Conservation (phyloP, 2,797 vertebrate species). For the Diplodus puntazzo region DNA sequence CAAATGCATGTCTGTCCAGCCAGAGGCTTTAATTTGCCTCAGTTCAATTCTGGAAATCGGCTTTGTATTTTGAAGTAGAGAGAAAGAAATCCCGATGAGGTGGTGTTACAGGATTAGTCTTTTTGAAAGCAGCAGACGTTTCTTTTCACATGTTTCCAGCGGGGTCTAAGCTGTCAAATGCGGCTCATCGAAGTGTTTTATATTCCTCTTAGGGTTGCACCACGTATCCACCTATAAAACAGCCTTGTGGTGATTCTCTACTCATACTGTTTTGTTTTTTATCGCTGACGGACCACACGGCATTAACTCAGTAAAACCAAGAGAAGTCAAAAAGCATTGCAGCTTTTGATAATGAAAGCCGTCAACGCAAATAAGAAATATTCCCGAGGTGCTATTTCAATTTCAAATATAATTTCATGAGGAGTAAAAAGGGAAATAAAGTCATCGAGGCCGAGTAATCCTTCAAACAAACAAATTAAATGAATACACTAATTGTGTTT, state of each 20-base stretch:
- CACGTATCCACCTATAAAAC: constrained; percentile 37
- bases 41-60: constrained; percentile 57
- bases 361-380: constrained; percentile 3
- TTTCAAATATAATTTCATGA: constrained; percentile 19
- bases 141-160: constrained; percentile 44
- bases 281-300: constrained; percentile 61
- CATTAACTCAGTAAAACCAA: constrained; percentile 26
- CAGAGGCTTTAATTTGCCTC: constrained; percentile 58
- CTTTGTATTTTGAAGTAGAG: constrained; percentile 57
- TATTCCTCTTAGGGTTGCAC: constrained; percentile 22
- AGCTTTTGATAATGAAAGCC: constrained; percentile 33
- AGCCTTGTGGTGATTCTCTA: constrained; percentile 30
- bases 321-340: constrained; percentile 26
- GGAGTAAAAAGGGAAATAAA: constrained; percentile 13
- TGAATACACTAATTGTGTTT: not conserved
- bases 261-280: constrained; percentile 9
- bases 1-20: constrained; percentile 31
- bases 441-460: not conserved
- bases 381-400: constrained; percentile 26
- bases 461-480: constrained; percentile 24
- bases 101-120: constrained; percentile 59
- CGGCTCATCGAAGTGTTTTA: constrained; percentile 44
- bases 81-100: constrained; percentile 21
- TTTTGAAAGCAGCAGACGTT: constrained; percentile 58
- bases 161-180: constrained; percentile 49